A percentile compares a stretch with the other conserved stretches of the same genome.
phyloP scores from a whole-genome alignment of 2,888 invertebrate species.

The Pollenia labialis region DNA sequence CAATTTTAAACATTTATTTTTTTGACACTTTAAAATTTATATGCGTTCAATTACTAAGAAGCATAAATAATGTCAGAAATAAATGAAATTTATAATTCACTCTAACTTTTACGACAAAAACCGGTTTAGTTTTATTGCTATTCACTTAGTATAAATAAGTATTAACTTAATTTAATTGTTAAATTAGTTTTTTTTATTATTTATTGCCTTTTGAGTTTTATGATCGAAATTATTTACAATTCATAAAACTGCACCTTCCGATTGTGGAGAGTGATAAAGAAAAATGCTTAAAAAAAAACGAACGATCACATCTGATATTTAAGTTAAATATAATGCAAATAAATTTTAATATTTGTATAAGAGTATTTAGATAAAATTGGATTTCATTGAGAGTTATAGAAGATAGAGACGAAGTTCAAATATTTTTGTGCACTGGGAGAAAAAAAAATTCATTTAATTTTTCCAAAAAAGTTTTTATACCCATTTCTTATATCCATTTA shows the following conservation, averaged over 20 bases:
- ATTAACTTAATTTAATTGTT: background rate
- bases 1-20: background rate
- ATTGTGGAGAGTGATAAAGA: background rate
- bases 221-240: constrained; percentile 2
- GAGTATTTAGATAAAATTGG: background rate
- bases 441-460: background rate
- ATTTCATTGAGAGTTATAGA: background rate
- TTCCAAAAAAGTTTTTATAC: no score
- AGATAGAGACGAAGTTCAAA: background rate
- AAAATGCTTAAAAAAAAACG: background rate
- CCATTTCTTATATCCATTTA: no score
- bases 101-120: constrained; percentile 4
- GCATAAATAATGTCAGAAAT: background rate
- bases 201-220: constrained; percentile 11
- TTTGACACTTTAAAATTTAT: background rate
- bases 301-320: no score
- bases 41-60: background rate
- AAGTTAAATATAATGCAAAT: no score
- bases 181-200: constrained; percentile 5
- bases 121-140: background rate
- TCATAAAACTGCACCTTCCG: background rate
- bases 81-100: constrained; percentile 1
- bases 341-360: background rate
- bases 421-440: background rate
- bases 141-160: background rate